Percentiles rank a stretch among this genome's conserved stretches.
phyloP scores from a whole-genome alignment of 2,888 invertebrate species.

The Drosophila monieri region DNA sequence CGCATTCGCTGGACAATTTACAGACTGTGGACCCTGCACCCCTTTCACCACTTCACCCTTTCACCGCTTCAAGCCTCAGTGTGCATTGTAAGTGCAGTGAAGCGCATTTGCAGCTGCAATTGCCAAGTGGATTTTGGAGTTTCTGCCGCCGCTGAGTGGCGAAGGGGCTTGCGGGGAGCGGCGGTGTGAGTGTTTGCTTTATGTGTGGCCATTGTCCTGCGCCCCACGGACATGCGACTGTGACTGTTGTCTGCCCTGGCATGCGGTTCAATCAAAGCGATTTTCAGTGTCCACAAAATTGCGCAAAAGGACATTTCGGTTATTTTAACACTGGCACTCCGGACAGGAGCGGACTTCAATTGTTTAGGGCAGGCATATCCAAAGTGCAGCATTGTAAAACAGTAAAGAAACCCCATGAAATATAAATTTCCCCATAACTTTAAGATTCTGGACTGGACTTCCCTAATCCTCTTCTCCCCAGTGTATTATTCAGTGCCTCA shows the following conservation, averaged over 20 bases:
- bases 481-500: too few species aligned
- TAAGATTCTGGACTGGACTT: too few species aligned
- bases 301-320: conserved; percentile 80
- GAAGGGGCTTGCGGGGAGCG: background rate
- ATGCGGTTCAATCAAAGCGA: conserved; percentile 81
- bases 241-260: conserved; percentile 57
- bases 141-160: conserved; percentile 10
- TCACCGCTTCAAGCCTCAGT: conserved; percentile 13
- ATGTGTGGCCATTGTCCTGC: conserved; percentile 75
- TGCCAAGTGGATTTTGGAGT: conserved; percentile 68
- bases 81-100: conserved; percentile 74
- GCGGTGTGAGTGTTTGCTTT: conserved; percentile 71
- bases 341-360: conserved; percentile 22
- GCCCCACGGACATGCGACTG: conserved; percentile 37
- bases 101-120: conserved; percentile 76
- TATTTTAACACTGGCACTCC: conserved; percentile 68
- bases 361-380: background rate
- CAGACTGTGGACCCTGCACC: conserved; percentile 25
- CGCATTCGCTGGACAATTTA: conserved; percentile 51
- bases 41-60: too few species aligned
- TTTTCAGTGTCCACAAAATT: conserved; percentile 80
- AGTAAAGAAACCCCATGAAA: background rate
- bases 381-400: too few species aligned
- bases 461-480: too few species aligned
- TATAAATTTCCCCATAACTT: too few species aligned